A percentile compares a stretch with the other conserved stretches of the same genome.
Conservation (phyloP, 2,888 invertebrate genomes). For the Heteromurus nitidus region DNA sequence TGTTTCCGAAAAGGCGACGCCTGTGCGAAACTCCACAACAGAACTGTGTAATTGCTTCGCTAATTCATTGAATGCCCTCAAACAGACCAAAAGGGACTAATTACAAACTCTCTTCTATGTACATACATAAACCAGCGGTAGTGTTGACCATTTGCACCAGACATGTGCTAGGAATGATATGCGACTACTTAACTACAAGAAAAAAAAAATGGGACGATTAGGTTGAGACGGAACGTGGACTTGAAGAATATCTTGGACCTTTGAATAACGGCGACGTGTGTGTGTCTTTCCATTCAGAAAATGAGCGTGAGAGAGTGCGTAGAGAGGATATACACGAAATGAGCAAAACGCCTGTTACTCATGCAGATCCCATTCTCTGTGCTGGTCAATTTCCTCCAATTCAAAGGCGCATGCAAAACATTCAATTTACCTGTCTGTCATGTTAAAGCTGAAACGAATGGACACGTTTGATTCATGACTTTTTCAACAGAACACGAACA, state of each 20-base stretch:
- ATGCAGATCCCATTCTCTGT: conserved; percentile 38
- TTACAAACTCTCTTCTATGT: conserved; percentile 24
- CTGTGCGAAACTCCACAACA: not conserved
- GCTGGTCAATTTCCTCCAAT: conserved; percentile 51
- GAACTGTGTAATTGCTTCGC: not conserved
- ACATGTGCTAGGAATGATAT: too few relatives aligned
- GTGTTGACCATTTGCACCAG: too few relatives aligned
- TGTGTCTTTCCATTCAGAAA: not conserved
- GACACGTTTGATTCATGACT: conserved; percentile 56
- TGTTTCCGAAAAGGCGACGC: conserved; percentile 62
- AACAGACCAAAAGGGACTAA: conserved; percentile 14
- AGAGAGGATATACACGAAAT: not conserved
- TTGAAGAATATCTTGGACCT: too few relatives aligned
- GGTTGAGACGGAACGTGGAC: too few relatives aligned
- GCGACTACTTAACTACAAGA: too few relatives aligned
- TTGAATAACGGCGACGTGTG: too few relatives aligned
- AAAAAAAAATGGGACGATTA: too few relatives aligned
- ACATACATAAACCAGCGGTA: too few relatives aligned
- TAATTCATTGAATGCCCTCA: not conserved
- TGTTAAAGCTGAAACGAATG: conserved; percentile 54
- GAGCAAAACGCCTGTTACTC: conserved; percentile 14
- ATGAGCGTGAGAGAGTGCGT: conserved; percentile 4
- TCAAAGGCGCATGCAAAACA: conserved; percentile 27
- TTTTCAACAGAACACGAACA: conserved; percentile 54
- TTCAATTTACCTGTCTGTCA: conserved; percentile 53